A percentile compares a stretch with the other conserved stretches of the same genome.
phyloP scores from a whole-genome alignment of 2,797 vertebrate species.

The Neosalanx taihuensis region DNA sequence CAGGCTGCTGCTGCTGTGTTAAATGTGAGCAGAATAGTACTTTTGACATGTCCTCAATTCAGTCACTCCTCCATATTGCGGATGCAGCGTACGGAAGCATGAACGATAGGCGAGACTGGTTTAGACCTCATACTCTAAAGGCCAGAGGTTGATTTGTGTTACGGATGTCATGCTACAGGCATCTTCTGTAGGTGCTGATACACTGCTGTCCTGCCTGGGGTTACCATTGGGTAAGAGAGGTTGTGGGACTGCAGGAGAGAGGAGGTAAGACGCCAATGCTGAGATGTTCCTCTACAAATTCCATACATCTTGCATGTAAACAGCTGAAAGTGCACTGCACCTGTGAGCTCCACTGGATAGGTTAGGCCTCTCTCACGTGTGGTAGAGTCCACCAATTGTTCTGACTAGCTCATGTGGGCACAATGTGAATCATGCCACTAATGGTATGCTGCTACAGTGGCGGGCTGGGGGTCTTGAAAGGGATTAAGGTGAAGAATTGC shows the following conservation, averaged over 20 bases:
- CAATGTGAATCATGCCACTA: constrained; percentile 76
- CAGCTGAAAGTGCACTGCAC: constrained; percentile 50
- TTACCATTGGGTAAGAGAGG: not conserved
- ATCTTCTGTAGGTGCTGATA: constrained; percentile 7
- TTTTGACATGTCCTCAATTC: not conserved
- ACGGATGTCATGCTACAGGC: constrained; percentile 35
- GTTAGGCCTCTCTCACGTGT: constrained; percentile 54
- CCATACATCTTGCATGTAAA: constrained; percentile 48
- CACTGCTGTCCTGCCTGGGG: constrained; percentile 1
- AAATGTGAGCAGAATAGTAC: not conserved
- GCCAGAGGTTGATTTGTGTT: constrained; percentile 48
- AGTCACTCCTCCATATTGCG: not conserved
- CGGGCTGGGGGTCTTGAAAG: constrained; percentile 66
- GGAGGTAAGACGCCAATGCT: constrained; percentile 32
- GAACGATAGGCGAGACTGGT: not conserved
- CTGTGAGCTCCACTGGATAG: constrained; percentile 53
- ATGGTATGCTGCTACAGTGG: constrained; percentile 67
- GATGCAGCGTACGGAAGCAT: not conserved
- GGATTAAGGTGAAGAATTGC: constrained; percentile 72
- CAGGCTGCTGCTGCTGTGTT: not conserved
- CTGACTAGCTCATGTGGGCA: constrained; percentile 81
- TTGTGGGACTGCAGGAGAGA: constrained; percentile 24
- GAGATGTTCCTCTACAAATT: constrained; percentile 43
- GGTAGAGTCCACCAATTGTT: constrained; percentile 56
- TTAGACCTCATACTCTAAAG: constrained; percentile 38